Evolutionary conservation across 2,113 vertebrate genomes (phyloP), one percentile per base, ranked within the genome.

Genomic region (Aldabrachelys gigantea): DNA sequence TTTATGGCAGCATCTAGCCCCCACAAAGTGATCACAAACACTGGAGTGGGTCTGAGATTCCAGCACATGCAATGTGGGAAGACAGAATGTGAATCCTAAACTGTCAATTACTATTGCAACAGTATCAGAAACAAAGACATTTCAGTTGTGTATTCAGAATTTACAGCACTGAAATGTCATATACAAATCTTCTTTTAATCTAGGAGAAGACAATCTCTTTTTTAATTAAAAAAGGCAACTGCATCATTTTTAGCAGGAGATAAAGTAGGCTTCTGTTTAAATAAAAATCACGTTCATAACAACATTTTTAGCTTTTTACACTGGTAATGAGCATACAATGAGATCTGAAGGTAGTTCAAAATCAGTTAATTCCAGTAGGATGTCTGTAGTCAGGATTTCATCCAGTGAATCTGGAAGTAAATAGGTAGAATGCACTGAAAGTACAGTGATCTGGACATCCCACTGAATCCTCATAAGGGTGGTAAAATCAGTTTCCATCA

Each of bases 401-500:
- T 81, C 69, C 80, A 79, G n/a, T 56, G 41, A 92, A 62, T 13
- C 65, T 65, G 52, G 25, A 85, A 49, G 80, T 25, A 76, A 84
- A 91, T 65, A 84, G 56, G 38, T 82, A 54, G 53, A 88, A 76
- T 14, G 9, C 13, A 31, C 41, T 57, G 85, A 92, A 29, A 87
- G 56, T 35, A 89, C 80, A 84, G 4, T 85, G 53, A 38, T 21
- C n/a, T n/a, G 38, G 50, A 35, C 24, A 29, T 82, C 29, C 19
- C 41, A 49, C 49, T 31, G 35, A 84, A n/a, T 96, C 76, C 96
- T 96, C 92, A 35, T 17, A 90, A 91, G 84, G 84, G 86, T 86
- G 94, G 95, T 92, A 85, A 96, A 97, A 97, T 88, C 83, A n/a
- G 87, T 96, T 96, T 90, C 91, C 65, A 94, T 92, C 59, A 65